Percentiles rank a stretch among this genome's conserved stretches.
Conservation (phyloP, 2,888 invertebrate species). For the Limnephilus rhombicus region DNA sequence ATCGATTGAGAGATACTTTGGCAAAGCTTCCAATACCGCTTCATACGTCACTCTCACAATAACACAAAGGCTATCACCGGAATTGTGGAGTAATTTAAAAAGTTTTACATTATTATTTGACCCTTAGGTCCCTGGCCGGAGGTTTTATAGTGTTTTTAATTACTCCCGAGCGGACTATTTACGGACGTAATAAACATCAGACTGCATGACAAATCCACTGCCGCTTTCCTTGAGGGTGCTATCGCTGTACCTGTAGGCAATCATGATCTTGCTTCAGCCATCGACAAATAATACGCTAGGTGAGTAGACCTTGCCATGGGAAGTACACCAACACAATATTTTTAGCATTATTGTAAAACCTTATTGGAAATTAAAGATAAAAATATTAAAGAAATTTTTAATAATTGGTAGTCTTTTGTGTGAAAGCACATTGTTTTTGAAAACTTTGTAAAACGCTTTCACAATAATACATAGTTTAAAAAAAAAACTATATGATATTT, state of each 20-base stretch:
- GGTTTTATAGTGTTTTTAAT: slow-evolving; percentile 62
- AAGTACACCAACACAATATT: neutral
- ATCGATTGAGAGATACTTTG: neutral
- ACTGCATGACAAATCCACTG: slow-evolving; percentile 60
- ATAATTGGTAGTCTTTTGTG: too few relatives aligned
- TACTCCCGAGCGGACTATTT: slow-evolving; percentile 61
- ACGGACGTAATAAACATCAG: slow-evolving; percentile 60
- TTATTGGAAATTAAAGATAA: too few relatives aligned
- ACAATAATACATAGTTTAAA: too few relatives aligned
- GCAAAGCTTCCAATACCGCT: neutral
- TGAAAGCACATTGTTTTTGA: too few relatives aligned
- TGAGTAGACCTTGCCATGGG: neutral
- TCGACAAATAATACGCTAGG: neutral
- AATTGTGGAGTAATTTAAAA: neutral
- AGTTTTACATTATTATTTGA: neutral
- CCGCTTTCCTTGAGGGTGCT: neutral
- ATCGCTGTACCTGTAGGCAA: neutral
- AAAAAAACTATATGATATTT: too few relatives aligned
- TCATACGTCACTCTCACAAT: neutral
- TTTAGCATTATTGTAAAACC: neutral
- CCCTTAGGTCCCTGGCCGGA: neutral
- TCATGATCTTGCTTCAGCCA: neutral
- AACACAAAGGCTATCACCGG: neutral
- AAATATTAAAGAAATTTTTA: too few relatives aligned
- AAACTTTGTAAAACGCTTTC: too few relatives aligned